Evolutionary conservation across 2,888 invertebrate species (phyloP), one percentile per base, ranked within the genome.

Genomic region (Erynnis tages): DNA sequence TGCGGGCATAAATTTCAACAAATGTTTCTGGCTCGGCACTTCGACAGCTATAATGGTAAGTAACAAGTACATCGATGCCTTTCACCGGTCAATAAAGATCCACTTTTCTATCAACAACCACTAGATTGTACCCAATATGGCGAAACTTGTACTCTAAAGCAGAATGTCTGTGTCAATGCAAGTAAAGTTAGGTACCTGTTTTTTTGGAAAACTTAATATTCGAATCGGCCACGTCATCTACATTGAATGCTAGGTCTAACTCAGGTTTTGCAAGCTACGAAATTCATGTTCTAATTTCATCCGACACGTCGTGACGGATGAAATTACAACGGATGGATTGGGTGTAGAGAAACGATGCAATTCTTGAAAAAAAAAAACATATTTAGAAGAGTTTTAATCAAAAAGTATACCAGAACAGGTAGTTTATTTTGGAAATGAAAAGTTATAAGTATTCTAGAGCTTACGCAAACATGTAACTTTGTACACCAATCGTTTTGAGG

Each of bases 1-100:
- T 65, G 66, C 65, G 59, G 58, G 54, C 69, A 74, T 75, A 73
- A 75, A 76, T 75, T 73, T 67, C 58, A 48, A 67, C 67, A 69
- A 74, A 75, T 70, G 71, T 67, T 58, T 62, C 65, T 60, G 56
- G 59, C 61, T 63, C 54, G 66, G 61, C 61, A 65, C 61, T 64
- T 54, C 58, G 60, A 66, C 69, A 65, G 61, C 67, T 66, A 68
- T 72, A 68, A 70, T 61, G 59, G 60, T 61, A 62, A 67, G 57
- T 63, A 62, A 63, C 66, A 60, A 59, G 60, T 63, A 62, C 65
- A 63, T 65, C 57, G 56, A 55, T 59, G 45, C 62, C 82, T 86
- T 86, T 85, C 85, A 80, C 85, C 74, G 61, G 58, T 74, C 71
- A 73, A 79, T 79, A 79, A 79, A 79, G 75, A 79, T 76, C 79